phyloP scores from a whole-genome alignment of 2,113 vertebrate species.

The Labeo rohita region DNA sequence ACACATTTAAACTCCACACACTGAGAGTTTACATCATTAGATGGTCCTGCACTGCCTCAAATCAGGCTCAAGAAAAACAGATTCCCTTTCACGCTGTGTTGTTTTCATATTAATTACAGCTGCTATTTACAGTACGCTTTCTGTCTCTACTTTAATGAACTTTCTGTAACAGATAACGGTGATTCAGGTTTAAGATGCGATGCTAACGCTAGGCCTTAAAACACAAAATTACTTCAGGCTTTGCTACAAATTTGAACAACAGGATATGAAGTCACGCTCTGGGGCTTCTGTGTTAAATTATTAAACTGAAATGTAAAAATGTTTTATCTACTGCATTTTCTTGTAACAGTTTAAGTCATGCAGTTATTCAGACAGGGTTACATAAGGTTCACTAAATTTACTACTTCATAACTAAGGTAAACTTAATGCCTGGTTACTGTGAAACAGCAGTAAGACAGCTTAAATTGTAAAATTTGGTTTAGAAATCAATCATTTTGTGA shows the following conservation, averaged over 20 bases:
- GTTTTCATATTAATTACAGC: conserved; percentile 53
- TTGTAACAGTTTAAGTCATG: background rate
- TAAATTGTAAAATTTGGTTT: background rate
- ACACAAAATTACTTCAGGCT: background rate
- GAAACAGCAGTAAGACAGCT: background rate
- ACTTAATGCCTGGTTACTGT: background rate
- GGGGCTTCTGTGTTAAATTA: background rate
- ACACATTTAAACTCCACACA: conserved; percentile 54
- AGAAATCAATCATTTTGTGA: background rate
- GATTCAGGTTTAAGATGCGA: background rate
- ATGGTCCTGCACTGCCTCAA: conserved; percentile 32
- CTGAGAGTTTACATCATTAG: conserved; percentile 56
- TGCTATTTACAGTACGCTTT: conserved; percentile 45
- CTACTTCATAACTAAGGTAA: background rate
- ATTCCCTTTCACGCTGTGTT: conserved; percentile 40
- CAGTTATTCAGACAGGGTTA: background rate
- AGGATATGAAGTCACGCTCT: background rate
- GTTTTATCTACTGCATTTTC: background rate
- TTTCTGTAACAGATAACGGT: background rate
- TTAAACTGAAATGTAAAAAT: background rate
- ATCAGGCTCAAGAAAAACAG: conserved; percentile 48
- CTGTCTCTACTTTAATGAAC: conserved; percentile 19
- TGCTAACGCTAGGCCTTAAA: background rate
- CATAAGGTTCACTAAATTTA: background rate
- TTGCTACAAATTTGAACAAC: background rate